Base-by-base conservation (phyloP, 2,888 invertebrate genomes). In the Dysmachus trigonus region DNA sequence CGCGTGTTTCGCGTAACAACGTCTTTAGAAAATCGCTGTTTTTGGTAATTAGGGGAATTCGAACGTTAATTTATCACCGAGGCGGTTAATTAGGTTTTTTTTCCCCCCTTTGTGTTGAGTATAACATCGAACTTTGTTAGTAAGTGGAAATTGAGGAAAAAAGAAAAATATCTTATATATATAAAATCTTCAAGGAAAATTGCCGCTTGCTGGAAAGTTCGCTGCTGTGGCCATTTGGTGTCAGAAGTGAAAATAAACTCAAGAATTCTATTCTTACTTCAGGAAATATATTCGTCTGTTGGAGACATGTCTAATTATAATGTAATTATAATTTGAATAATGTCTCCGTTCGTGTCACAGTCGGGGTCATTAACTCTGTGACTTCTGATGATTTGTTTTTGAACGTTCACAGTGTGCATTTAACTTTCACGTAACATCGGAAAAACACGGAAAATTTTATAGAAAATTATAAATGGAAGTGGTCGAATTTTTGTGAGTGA, bases 231-330 rank as follows among this genome's bases (percentile, higher is more conserved):
- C 10, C 30, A 47, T 10, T 31, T 51, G 31, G 51, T 51, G 22
- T 22, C 62, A 33, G 22, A 79, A 79, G 38, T 22, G 15, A 27
- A 81, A 81, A 47, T 81, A 81, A 33, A 82, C 15, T 72, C 62
- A 30, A 13, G 83, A n/a, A 15, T 83, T 71, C 83, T 72, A 83
- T 83, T 83, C 72, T 72, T 83, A 8, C 27, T 15, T 41, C 13
- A 72, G 35, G 83, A 83, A 71, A 81, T 22, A 38, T 62, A 81
- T 72, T 83, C 33, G 22, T 31, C 18, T 38, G 41, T 18, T 10
- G 51, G 31, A 72, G 53, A 76, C 85, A 76, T 85, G 53, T 85
- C 85, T 85, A 53, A 85, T 85, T 85, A 85, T 85, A 85, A 85
- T 51, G 53, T 7, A 27, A 62, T 85, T 85, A 85, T 85, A 85